Conservation (phyloP, 1,140 invertebrate genomes). For the Amyelois transitella region DNA sequence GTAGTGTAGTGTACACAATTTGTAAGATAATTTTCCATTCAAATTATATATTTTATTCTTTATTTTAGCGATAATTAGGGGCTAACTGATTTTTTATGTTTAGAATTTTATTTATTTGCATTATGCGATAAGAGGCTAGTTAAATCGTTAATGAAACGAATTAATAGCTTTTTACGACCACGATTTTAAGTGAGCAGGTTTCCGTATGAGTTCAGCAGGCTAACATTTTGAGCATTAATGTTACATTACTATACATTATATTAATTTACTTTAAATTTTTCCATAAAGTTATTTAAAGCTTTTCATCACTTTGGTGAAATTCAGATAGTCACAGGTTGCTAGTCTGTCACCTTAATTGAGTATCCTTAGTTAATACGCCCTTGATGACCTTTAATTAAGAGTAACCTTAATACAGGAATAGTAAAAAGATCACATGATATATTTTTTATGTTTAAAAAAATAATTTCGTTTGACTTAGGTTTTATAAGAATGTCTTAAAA, state of each 20-base stretch:
- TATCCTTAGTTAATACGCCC: too few species aligned
- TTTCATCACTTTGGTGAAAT: too few species aligned
- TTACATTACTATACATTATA: background rate
- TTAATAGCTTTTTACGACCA: background rate
- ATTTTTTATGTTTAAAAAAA: too few species aligned
- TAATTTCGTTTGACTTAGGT: too few species aligned
- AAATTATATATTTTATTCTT: background rate
- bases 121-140: background rate
- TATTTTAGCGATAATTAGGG: background rate
- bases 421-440: too few species aligned
- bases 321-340: too few species aligned
- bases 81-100: background rate
- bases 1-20: background rate
- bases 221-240: background rate
- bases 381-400: too few species aligned
- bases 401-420: too few species aligned
- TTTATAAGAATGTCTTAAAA: too few species aligned
- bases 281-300: too few species aligned
- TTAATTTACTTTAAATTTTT: too few species aligned
- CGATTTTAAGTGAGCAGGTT: background rate
- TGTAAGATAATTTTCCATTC: background rate
- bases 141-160: background rate
- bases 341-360: too few species aligned
- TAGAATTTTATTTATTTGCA: background rate
- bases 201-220: background rate